Percentiles rank a stretch among this genome's conserved stretches.
These are phyloP conservation scores for Rhinogobius similis DNA, from an alignment of 2,113 vertebrate species.

Conservation along the genomic window DNA sequence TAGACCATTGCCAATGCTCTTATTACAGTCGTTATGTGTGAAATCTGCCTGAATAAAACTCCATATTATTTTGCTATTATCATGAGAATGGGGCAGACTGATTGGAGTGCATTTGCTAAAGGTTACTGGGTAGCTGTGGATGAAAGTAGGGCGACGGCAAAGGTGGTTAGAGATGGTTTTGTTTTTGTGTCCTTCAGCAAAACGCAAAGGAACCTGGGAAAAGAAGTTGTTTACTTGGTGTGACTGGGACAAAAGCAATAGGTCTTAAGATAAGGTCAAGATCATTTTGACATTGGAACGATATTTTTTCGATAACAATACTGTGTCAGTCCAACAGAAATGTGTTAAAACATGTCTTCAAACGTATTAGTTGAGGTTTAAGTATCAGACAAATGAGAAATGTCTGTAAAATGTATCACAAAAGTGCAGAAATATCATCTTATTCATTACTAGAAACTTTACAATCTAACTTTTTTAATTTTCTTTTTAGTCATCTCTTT, in stretches of 20 bases:
- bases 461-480: too few species aligned
- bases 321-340: too few species aligned
- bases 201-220: neutral
- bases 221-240: neutral
- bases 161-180: neutral
- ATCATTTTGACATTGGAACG: too few species aligned
- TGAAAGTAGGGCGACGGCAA: neutral
- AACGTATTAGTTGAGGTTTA: too few species aligned
- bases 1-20: neutral
- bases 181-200: neutral
- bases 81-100: conserved; percentile 4
- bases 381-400: too few species aligned
- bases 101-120: neutral
- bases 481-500: too few species aligned
- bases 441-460: too few species aligned
- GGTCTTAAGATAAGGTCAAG: neutral
- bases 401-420: too few species aligned
- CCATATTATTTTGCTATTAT: conserved; percentile 3
- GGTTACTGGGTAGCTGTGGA: neutral
- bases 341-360: too few species aligned
- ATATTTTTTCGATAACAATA: too few species aligned
- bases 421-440: too few species aligned
- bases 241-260: neutral
- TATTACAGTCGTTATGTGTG: conserved; percentile 20
- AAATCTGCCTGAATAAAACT: conserved; percentile 5